Percentiles rank a stretch among this genome's conserved stretches.
Conservation (phyloP, 92 coral and sea anemone genomes). For the Phenganax subtilis region DNA sequence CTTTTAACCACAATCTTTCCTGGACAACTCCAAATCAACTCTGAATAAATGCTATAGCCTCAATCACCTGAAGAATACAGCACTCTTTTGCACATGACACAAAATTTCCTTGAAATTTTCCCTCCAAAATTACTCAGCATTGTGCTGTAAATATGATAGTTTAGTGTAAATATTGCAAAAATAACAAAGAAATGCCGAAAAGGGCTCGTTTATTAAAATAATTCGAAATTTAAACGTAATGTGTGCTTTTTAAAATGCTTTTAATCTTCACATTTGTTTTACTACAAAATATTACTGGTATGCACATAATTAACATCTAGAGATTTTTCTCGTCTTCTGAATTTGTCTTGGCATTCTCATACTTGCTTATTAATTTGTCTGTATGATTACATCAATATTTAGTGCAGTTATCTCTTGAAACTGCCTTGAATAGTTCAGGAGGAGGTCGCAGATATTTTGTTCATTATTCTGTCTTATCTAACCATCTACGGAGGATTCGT, state of each 20-base stretch:
- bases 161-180: constrained; percentile 6
- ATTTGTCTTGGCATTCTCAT: no score
- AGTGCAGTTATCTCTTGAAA: background rate
- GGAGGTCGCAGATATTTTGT: background rate
- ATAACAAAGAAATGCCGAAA: constrained; percentile 10
- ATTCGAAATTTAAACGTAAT: background rate
- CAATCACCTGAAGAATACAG: no score
- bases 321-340: no score
- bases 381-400: background rate
- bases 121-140: background rate
- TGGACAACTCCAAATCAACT: no score
- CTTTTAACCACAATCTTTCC: no score
- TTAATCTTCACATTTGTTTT: background rate
- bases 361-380: no score
- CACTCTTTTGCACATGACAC: no score
- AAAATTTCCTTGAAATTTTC: background rate
- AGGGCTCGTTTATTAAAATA: constrained; percentile 20
- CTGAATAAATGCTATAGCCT: no score
- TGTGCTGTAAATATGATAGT: background rate
- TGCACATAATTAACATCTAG: no score
- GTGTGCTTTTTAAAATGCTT: constrained; percentile 6
- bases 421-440: background rate
- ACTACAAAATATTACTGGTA: no score
- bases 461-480: background rate
- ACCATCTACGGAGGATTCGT: constrained; percentile 7